Percentiles rank a stretch among this genome's conserved stretches.
Evolutionary conservation across 2,797 vertebrate species (phyloP).

Genomic region (Hypotaenidia okinawae): DNA sequence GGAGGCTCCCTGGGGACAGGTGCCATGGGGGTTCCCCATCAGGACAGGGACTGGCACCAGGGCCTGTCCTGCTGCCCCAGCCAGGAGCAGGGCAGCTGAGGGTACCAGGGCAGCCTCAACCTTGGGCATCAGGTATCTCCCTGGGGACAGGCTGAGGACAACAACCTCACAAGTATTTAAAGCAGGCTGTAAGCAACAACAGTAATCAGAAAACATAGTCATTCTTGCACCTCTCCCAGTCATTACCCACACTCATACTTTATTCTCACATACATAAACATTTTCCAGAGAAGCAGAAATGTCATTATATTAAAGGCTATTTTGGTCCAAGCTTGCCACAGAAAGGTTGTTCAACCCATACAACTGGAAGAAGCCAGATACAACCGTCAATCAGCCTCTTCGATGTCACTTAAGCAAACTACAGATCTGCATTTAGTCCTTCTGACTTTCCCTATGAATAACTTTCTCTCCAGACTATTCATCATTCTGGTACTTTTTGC

Average conservation of each 20-base stretch:
- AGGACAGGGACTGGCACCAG: neutral
- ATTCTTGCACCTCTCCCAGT: neutral
- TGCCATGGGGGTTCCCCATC: neutral
- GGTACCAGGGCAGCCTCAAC: neutral
- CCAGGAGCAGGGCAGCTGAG: neutral
- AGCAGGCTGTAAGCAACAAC: neutral
- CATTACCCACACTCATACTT: neutral
- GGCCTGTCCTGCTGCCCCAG: too few relatives aligned
- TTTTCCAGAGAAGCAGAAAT: neutral
- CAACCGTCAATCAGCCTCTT: neutral
- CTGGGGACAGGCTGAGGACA: fast-evolving
- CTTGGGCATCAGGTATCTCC: fast-evolving
- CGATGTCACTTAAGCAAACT: neutral
- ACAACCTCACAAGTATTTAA: neutral
- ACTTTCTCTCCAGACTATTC: neutral
- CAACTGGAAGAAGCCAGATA: neutral
- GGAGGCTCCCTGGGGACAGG: neutral
- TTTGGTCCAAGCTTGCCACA: neutral
- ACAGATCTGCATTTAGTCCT: neutral
- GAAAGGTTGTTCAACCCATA: neutral
- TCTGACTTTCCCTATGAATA: neutral
- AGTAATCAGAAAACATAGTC: neutral
- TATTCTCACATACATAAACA: neutral
- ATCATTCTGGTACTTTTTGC: neutral
- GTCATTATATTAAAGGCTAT: neutral